Base-by-base conservation (phyloP, 2,888 invertebrate species). In the Syritta pipiens region DNA sequence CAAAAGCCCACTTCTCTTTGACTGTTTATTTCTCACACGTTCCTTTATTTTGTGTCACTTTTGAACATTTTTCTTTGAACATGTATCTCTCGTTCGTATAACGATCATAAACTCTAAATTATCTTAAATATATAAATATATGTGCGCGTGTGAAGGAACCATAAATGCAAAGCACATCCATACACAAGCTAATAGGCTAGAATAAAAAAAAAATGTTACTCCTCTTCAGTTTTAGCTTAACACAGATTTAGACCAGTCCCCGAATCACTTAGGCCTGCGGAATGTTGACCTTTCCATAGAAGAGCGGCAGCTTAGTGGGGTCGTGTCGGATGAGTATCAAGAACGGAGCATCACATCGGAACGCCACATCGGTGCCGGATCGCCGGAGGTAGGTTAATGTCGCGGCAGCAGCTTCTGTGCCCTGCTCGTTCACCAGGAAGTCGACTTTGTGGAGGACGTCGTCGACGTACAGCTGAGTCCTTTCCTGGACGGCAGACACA, bases 311-410 rank as follows among this genome's bases (percentile, higher is more conserved):
- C 81, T 91, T 91, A 3, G 93, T 91, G 3, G 90, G 86, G 83
- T 92, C 91, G 83, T 93, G 91, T 81, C 92, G 90, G 72, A 94
- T 92, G 83, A 93, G 90, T 83, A 94, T 91, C 26, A 93, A 84
- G 84, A 94, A 94, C 0, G 94, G 94, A 48, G 91, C 90, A 83
- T 94, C 92, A 2, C 91, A 92, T 44, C 90, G 88, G 76, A 89
- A 87, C 1, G 85, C 67, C 0, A 89, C 85, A 83, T 89, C 89
- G 5, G 90, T 89, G 0, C 92, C 92, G 35, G 90, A 90, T 72
- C 92, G 89, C 4, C 90, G 89, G 14, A 93, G 83, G 53, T 90
- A 87, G 0, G 91, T 89, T 0, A 90, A 87, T 0, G 93, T 93
- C 0, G 91, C 91, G 3, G 89, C 93, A 0, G 93, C 92, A 0